Evolutionary conservation across 1,140 invertebrate species (phyloP), one percentile per base, ranked within the genome.

Genomic region (Mamestra configurata): DNA sequence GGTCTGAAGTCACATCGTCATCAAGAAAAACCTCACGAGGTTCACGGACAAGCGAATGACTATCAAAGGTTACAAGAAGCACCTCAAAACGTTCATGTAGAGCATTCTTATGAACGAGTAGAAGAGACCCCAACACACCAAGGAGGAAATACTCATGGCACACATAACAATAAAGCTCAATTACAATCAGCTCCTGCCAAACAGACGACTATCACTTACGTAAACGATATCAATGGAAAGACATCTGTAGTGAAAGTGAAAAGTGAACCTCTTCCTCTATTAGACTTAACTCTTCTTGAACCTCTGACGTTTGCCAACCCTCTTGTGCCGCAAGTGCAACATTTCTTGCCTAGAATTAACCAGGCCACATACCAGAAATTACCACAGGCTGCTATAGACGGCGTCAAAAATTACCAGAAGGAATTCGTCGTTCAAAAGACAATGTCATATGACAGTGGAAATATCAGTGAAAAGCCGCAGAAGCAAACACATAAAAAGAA

Each of bases 301-400:
- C 92, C 93, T 6, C 80, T 94, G 31, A 90, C 88, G 2, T 94
- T 94, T 80, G 87, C 85, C 20, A 94, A 94, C 85, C 93, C 93
- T n/a, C 77, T 94, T 18, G 92, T 94, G 13, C 92, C 93, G 10
- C 93, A 94, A 88, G 89, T 94, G 46, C 92, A 94, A 83, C 93
- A 94, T 76, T 94, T 89, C 79, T 88, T 94, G 49, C 93, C 93
- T 7, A 89, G 86, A 86, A 91, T 94, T 43, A 88, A 88, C 83
- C 82, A 88, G 55, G 88, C 87, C n/a, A 92, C 84, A 0, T 93
- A 92, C 73, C 81, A 90, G 22, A 90, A 89, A 76, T 78, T 93
- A 1, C 89, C 89, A 4, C 61, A 84, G 59, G 51, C 71, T n/a
- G 84, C 91, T 76, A 68, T 86, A 1, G 76, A 88, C 35, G 82